These are phyloP conservation scores for Leptopilina boulardi DNA, from an alignment of 1,140 invertebrate species.

Conservation along the genomic window DNA sequence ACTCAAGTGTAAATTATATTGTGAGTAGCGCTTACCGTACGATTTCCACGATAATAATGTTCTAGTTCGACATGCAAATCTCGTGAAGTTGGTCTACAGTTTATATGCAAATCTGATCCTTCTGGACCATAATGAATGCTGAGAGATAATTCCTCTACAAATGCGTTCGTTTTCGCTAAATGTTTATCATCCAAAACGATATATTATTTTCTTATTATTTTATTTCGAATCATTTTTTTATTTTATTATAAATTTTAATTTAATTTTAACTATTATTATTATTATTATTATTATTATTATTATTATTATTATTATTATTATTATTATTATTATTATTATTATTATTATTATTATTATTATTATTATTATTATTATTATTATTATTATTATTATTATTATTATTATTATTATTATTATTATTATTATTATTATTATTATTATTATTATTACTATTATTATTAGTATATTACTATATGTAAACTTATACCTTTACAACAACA, in stretches of 20 bases:
- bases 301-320: too few species aligned
- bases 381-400: too few species aligned
- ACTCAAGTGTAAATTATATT: not conserved
- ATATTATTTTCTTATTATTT: not conserved
- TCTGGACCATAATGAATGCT: conserved; percentile 23
- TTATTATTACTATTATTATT: too few species aligned
- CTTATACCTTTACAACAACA: too few species aligned
- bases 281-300: too few species aligned
- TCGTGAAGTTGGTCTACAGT: conserved; percentile 20
- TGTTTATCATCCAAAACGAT: not conserved
- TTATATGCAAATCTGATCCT: conserved; percentile 24
- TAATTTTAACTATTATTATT: not conserved
- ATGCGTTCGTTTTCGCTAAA: conserved; percentile 11
- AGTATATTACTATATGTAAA: too few species aligned
- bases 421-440: too few species aligned
- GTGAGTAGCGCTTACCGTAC: not conserved
- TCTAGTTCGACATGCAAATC: conserved; percentile 9
- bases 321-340: too few species aligned
- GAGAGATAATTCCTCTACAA: not conserved
- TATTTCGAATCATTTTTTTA: not conserved
- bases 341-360: too few species aligned
- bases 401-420: too few species aligned
- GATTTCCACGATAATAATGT: conserved; percentile 21
- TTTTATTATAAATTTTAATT: not conserved
- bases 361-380: too few species aligned